These are phyloP conservation scores for Hedychridium roseum DNA, from an alignment of 2,888 invertebrate genomes.

Conservation along the genomic window DNA sequence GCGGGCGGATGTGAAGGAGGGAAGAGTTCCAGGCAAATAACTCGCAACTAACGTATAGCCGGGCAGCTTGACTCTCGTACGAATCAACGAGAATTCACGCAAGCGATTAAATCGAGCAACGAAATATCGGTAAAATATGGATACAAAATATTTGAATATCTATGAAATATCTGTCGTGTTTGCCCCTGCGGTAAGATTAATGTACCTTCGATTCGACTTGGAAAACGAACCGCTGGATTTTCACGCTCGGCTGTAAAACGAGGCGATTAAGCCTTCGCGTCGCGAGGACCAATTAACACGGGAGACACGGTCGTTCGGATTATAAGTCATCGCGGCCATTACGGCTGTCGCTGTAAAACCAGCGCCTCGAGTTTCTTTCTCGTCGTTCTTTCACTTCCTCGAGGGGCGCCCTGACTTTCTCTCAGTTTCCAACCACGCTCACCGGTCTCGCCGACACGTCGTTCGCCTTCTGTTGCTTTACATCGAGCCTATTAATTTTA, in stretches of 20 bases:
- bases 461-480: constrained; percentile 6
- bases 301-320: constrained; percentile 45
- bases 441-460: too few species aligned
- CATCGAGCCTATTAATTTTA: too few species aligned
- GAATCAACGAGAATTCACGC: constrained; percentile 1
- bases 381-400: neutral
- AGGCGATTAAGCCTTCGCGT: constrained; percentile 48
- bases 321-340: constrained; percentile 42
- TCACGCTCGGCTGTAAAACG: constrained; percentile 50
- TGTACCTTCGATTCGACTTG: constrained; percentile 31
- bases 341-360: constrained; percentile 24
- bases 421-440: neutral
- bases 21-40: neutral
- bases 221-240: constrained; percentile 54
- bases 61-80: constrained; percentile 14
- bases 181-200: constrained; percentile 16
- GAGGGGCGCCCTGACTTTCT: neutral
- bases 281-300: constrained; percentile 57
- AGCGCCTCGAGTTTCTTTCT: constrained; percentile 2
- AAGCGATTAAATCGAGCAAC: constrained; percentile 1
- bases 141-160: too few species aligned
- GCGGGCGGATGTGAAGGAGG: constrained; percentile 19
- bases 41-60: constrained; percentile 5
- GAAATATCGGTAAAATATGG: too few species aligned
- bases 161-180: too few species aligned